Conservation (phyloP, 1,140 invertebrate species). For the Drosophila sproati region DNA sequence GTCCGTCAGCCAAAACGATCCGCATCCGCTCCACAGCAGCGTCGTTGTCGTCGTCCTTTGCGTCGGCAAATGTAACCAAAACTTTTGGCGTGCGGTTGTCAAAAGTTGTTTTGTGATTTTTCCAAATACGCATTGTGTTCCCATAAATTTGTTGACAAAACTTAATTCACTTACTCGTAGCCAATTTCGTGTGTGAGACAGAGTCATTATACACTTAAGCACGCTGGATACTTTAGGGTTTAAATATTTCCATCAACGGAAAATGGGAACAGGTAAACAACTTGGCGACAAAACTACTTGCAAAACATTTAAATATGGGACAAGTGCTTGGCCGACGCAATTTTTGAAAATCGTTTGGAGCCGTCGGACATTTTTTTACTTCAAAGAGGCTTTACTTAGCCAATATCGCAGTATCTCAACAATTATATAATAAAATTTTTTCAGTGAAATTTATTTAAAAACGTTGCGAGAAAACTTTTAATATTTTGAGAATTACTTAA, state of each 20-base stretch:
- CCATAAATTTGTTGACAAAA: neutral
- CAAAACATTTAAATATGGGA: neutral
- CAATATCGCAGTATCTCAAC: too few relatives aligned
- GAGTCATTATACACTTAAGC: constrained; percentile 44
- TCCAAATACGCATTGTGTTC: constrained; percentile 9
- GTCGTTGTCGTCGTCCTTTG: constrained; percentile 37
- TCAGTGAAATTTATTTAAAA: too few relatives aligned
- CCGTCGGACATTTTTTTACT: neutral
- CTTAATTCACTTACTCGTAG: neutral
- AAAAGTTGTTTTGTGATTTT: constrained; percentile 4
- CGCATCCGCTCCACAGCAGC: constrained; percentile 54
- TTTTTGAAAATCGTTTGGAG: neutral
- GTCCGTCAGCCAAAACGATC: constrained; percentile 77
- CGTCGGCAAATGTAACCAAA: constrained; percentile 57
- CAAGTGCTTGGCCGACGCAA: constrained; percentile 20
- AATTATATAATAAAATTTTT: too few relatives aligned
- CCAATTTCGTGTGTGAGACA: constrained; percentile 10
- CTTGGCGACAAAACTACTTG: neutral
- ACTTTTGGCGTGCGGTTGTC: constrained; percentile 19
- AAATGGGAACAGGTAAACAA: constrained; percentile 83
- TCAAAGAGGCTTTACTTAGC: too few relatives aligned
- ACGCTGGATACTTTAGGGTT: constrained; percentile 84
- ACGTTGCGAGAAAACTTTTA: too few relatives aligned
- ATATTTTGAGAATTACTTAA: too few relatives aligned
- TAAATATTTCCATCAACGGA: constrained; percentile 84